A percentile compares a stretch with the other conserved stretches of the same genome.
Evolutionary conservation across 2,888 invertebrate genomes (phyloP).

Genomic region (Limnephilus marmoratus): DNA sequence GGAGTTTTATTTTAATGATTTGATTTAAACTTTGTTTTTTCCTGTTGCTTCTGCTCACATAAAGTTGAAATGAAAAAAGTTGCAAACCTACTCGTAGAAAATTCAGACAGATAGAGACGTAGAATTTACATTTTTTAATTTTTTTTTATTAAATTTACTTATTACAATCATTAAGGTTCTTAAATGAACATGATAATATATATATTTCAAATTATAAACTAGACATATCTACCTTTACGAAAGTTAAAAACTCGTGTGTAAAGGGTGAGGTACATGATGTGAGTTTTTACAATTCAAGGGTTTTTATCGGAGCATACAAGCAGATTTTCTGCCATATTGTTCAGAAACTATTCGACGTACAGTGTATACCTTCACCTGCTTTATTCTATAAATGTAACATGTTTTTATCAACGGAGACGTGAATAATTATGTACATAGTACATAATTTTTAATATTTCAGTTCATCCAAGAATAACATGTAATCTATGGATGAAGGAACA

Average conservation of each 20-base stretch:
- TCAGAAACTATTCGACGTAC: background rate
- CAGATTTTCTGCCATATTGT: background rate
- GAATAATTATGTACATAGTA: too few relatives aligned
- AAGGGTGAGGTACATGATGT: too few relatives aligned
- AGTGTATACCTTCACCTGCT: background rate
- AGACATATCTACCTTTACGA: too few relatives aligned
- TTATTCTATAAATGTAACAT: too few relatives aligned
- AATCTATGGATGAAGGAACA: background rate
- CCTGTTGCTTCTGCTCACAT: background rate
- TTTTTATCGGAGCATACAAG: background rate
- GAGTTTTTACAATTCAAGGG: background rate
- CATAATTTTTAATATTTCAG: background rate
- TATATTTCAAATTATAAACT: too few relatives aligned
- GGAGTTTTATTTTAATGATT: background rate
- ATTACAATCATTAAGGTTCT: too few relatives aligned
- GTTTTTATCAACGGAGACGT: background rate
- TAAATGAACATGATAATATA: too few relatives aligned
- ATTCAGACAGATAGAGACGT: background rate
- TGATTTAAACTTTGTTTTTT: background rate
- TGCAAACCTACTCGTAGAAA: background rate
- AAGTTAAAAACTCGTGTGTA: too few relatives aligned
- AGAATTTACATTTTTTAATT: too few relatives aligned
- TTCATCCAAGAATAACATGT: background rate
- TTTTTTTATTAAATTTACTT: too few relatives aligned
- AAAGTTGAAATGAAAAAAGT: background rate